Percentiles rank a stretch among this genome's conserved stretches.
phyloP scores from a whole-genome alignment of 2,797 vertebrate genomes.

The Gambusia yucatana region DNA sequence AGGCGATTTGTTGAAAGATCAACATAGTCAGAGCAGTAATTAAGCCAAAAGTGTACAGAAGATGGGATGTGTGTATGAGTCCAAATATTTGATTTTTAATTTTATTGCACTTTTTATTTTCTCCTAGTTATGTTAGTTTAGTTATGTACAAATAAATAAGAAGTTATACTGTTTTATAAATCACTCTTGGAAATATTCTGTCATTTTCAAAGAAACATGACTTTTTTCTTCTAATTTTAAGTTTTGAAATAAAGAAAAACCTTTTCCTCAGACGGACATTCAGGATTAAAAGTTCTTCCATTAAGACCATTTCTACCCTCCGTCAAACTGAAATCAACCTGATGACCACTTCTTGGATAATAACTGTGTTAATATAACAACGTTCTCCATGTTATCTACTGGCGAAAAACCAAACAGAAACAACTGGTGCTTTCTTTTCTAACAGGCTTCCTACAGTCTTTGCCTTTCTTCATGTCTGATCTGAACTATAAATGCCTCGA shows the following conservation, averaged over 20 bases:
- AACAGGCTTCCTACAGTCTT: background rate
- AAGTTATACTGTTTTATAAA: too few relatives aligned
- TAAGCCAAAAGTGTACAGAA: background rate
- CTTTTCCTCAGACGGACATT: background rate
- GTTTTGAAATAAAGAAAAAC: too few relatives aligned
- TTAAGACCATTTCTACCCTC: background rate
- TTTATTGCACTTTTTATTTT: too few relatives aligned
- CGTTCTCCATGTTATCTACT: background rate
- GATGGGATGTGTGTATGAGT: background rate
- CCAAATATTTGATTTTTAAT: too few relatives aligned
- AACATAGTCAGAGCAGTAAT: too few relatives aligned
- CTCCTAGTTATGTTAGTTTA: too few relatives aligned
- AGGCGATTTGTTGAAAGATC: too few relatives aligned
- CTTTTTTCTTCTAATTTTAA: too few relatives aligned
- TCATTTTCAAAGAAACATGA: too few relatives aligned
- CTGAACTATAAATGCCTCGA: constrained; percentile 8
- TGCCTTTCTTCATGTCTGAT: background rate
- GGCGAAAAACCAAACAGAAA: background rate
- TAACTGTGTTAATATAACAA: background rate
- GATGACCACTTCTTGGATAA: background rate
- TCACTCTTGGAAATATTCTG: too few relatives aligned
- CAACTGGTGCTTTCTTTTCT: background rate
- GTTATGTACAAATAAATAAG: too few relatives aligned
- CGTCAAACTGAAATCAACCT: background rate
- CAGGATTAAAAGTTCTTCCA: background rate